A percentile compares a stretch with the other conserved stretches of the same genome.
Conservation (phyloP, 2,113 vertebrate species). For the Nerophis ophidion region DNA sequence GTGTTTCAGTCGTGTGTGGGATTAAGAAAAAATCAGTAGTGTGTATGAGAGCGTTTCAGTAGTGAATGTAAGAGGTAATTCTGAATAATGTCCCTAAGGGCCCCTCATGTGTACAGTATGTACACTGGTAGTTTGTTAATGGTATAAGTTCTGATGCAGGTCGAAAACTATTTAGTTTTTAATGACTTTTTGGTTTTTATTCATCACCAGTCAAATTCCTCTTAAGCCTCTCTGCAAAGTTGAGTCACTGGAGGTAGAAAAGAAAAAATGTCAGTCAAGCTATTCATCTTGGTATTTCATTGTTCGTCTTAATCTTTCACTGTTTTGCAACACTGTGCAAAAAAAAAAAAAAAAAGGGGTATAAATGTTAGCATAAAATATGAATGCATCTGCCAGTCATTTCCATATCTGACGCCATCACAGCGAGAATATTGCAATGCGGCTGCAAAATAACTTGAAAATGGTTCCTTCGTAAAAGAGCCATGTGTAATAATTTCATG, state of each 20-base stretch:
- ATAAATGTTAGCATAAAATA: not conserved
- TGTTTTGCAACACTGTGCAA: constrained; percentile 11
- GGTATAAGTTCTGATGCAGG: constrained; percentile 25
- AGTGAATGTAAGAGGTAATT: no score
- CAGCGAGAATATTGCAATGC: not conserved
- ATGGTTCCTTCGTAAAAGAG: no score
- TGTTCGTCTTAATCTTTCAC: constrained; percentile 7
- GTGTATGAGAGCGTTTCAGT: no score
- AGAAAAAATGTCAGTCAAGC: constrained; percentile 9
- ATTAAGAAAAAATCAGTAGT: no score
- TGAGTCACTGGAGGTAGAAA: constrained; percentile 1
- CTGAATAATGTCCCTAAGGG: no score
- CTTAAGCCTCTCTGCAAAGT: constrained; percentile 21
- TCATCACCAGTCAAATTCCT: constrained; percentile 17
- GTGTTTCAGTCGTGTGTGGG: no score
- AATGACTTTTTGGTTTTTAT: constrained; percentile 28
- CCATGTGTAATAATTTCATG: no score
- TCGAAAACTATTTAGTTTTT: constrained; percentile 20
- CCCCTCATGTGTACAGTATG: not conserved
- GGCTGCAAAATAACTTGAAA: not conserved
- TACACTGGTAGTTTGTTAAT: constrained; percentile 29
- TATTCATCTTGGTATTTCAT: constrained; percentile 16
- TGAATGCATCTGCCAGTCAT: constrained; percentile 18
- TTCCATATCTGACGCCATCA: constrained; percentile 1
- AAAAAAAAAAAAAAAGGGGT: constrained; percentile 8